Base-by-base conservation (phyloP, 1,140 invertebrate genomes). In the Calliphora vicina region DNA sequence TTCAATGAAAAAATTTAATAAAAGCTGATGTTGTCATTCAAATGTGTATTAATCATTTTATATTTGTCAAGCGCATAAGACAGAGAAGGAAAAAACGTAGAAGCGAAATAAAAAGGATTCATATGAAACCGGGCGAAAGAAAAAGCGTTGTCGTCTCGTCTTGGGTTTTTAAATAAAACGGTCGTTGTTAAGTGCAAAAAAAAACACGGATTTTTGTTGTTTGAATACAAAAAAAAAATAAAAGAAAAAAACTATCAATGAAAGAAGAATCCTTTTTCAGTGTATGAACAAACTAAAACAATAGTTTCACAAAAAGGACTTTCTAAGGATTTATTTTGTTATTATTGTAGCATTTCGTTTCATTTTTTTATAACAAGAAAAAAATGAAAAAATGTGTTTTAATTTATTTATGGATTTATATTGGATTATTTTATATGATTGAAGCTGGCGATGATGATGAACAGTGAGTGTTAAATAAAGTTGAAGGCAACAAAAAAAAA, bases 21-120 rank as follows among this genome's bases (percentile, higher is more conserved):
- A 78, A 78, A 78, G 74, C 74, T 78, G 74, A 43, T 78, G 74
- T 78, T 78, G 74, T 78, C 74, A 78, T 78, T 43, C 74, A 43
- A 78, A 78, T 78, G 74, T 26, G 23, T 78, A 78, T 78, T 78
- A 78, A 78, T 78, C 74, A 78, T 26, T 78, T 78, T 78, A 78
- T 43, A 78, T 78, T 78, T 78, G 74, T 29, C 74, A 78, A 78
- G 43, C 74, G 74, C 23, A 25, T 43, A 78, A 43, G n/a, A 43
- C 74, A 35, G 3, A 13, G 1, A 74, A 26, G 5, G n/a, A 10
- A 25, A 29, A 20, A 26, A 73, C 25, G 71, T 5, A 29, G 29
- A 29, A 29, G 2, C 29, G 29, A 29, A 29, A 29, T 8, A 29
- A 29, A 29, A 29, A 29, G 29, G 29, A 29, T 29, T 29, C 29